Percentiles rank a stretch among this genome's conserved stretches.
phyloP scores from a whole-genome alignment of 2,113 vertebrate genomes.

The Toxotes jaculatrix region DNA sequence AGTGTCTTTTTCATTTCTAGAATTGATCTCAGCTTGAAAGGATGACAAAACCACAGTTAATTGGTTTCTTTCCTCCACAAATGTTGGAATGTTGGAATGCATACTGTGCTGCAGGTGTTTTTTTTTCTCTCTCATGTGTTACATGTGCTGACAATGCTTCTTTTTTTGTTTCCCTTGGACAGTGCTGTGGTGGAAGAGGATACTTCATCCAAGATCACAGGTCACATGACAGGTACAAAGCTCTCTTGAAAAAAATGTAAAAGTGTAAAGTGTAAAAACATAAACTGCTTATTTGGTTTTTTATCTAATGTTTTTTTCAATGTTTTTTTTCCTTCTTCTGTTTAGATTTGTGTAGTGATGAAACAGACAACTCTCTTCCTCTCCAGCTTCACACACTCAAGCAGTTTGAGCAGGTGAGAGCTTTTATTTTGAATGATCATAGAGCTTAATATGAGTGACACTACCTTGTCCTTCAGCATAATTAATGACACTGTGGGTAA shows the following conservation, averaged over 20 bases:
- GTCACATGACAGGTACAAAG: slow-evolving; percentile 81
- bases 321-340: not conserved
- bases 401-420: slow-evolving; percentile 84
- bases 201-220: slow-evolving; percentile 69
- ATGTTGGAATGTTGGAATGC: not conserved
- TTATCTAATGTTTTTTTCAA: not conserved
- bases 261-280: not conserved
- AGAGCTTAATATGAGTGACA: not conserved
- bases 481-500: not conserved
- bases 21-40: slow-evolving; percentile 3
- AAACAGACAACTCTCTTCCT: slow-evolving; percentile 78
- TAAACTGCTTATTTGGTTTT: not conserved
- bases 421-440: slow-evolving; percentile 1
- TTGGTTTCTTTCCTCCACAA: not conserved
- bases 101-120: not conserved
- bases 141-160: not conserved
- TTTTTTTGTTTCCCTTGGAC: slow-evolving; percentile 33
- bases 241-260: not conserved
- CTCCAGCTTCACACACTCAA: slow-evolving; percentile 84
- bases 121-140: not conserved
- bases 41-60: not conserved
- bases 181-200: slow-evolving; percentile 67
- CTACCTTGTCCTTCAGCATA: not conserved
- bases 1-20: slow-evolving; percentile 6
- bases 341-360: slow-evolving; percentile 80